These are phyloP conservation scores for Neoaliturus tenellus DNA, from an alignment of 2,888 invertebrate genomes.

Conservation along the genomic window DNA sequence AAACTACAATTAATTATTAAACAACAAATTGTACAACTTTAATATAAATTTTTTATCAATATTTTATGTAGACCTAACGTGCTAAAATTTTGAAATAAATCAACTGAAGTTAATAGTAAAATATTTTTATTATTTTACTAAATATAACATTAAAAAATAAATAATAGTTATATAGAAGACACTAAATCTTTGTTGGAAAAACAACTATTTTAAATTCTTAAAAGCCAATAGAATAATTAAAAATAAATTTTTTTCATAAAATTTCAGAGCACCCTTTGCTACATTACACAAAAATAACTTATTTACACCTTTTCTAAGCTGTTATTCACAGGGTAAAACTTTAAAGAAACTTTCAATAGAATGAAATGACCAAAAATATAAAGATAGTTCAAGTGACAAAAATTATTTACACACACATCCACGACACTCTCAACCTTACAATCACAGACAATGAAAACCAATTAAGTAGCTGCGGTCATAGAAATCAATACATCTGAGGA, in stretches of 20 bases:
- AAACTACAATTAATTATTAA: no score
- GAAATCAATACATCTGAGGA: neutral
- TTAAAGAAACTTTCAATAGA: neutral
- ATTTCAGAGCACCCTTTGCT: conserved; percentile 45
- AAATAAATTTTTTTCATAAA: neutral
- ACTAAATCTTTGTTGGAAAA: neutral
- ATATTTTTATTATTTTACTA: no score
- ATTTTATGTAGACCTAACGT: no score
- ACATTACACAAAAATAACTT: conserved; percentile 4
- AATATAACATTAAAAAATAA: no score
- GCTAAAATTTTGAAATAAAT: no score
- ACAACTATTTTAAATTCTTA: neutral
- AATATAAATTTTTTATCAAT: no score
- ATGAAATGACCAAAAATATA: conserved; percentile 6
- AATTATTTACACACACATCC: conserved; percentile 43
- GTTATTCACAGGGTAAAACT: conserved; percentile 30
- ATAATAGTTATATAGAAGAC: no score
- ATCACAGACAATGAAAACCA: conserved; percentile 42
- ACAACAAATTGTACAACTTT: no score
- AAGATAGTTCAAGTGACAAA: conserved; percentile 29
- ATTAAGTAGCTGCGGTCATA: neutral
- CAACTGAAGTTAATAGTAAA: no score
- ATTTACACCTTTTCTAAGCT: conserved; percentile 42
- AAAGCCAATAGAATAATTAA: neutral
- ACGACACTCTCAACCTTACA: conserved; percentile 19